Base-by-base conservation (phyloP, 2,797 vertebrate species). In the Trematomus bernacchii region DNA sequence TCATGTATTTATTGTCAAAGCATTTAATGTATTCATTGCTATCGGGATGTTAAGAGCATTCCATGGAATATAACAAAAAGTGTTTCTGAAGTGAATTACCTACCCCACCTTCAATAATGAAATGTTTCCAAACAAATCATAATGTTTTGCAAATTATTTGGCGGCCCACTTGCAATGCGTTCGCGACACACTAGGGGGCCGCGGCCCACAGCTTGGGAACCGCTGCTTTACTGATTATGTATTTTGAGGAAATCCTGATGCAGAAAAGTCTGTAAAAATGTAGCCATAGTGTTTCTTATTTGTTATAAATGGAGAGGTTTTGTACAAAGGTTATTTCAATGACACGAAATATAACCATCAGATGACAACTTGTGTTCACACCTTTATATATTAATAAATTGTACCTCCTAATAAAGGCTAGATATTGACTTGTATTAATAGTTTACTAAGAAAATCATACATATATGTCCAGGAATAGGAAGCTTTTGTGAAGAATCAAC, bases 221-320 rank as follows among this genome's bases (percentile, higher is more conserved):
- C 23, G 23, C 23, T 10, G 1, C 6, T n/a, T 19, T 12, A 21
- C 10, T 12, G 10, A 9, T 37, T 37, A n/a, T 37, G 10, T 57
- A 43, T 60, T 44, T 44, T 10, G 14, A 10, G 21, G 23, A 42
- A 15, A 23, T 2, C 16, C 33, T 40, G 14, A n/a, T 2, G 13
- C 18, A 40, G 30, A n/a, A 51, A 21, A 30, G 46, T 65, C 33
- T 50, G 18, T 12, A 6, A 62, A 62, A 21, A 68, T 73, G 33
- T 0, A 30, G 21, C 7, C 42, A 44, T 10, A 9, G 37, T 75
- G 50, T 33, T 30, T 65, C 9, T 16, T 7, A 48, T 57, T 6
- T 58, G 40, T 30, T 16, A 10, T 33, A 27, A 12, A 46, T n/a
- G 1, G 4, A 21, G 42, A 37, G 37, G 37, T n/a, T 33, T 44